Evolutionary conservation across 2,113 vertebrate genomes (phyloP), one percentile per base, ranked within the genome.

Genomic region (Himantopus leucocephalus): DNA sequence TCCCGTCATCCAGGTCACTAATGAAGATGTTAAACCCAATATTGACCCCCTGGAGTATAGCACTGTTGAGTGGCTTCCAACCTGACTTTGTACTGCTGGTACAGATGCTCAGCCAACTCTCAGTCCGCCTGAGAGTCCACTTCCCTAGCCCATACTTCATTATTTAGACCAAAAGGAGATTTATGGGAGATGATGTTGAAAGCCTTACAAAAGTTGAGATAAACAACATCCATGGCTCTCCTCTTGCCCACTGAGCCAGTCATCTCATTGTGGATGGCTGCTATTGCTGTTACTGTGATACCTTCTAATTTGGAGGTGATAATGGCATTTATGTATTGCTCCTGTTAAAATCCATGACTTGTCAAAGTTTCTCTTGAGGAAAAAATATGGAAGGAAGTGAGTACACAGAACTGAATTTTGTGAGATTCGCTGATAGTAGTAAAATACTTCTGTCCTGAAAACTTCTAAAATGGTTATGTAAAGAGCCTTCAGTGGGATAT

Each of bases 31-130:
- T 55, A 75, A 67, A 48, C 20, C 24, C 27, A 37, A 0, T 59
- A n/a, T 56, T 0, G 9, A 1, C 10, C 9, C 3, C 7, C 6
- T 30, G 45, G 15, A 26, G 4, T 62, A 2, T 12, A 14, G 16
- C 12, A 3, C 26, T 67, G 50, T 8, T 59, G 47, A 11, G 32
- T 63, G 58, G 8, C 18, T 72, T 87, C 26, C 27, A 80, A 41
- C 22, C 68, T 67, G 52, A 34, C 22, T 66, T 80, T 37, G 22
- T 75, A 7, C 47, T 56, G 24, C 34, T 84, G 48, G 15, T 39
- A 29, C 32, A 37, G 37, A 60, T 82, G 21, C 34, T 64, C 18
- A 72, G 62, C 10, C 39, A n/a, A 0, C 79, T 76, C 71, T 93
- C 60, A 50, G 34, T 64, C 48, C 12, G 23, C 15, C 24, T 81